Evolutionary conservation across 2,888 invertebrate genomes (phyloP).

Genomic region (Stegophylla sp.): DNA sequence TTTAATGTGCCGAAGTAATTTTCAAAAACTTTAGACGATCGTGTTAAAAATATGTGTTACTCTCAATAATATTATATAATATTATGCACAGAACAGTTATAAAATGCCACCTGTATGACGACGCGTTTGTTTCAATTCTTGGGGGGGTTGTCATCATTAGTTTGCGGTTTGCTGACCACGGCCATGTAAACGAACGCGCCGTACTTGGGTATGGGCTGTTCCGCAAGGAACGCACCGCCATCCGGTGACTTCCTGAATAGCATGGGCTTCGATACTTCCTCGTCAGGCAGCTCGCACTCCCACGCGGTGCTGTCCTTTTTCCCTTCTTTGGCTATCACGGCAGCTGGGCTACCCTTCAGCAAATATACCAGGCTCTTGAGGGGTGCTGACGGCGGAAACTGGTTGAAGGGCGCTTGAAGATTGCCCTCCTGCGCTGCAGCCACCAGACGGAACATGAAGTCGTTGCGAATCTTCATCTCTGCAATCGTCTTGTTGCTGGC

Average conservation of each 20-base stretch:
- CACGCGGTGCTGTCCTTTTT: slow-evolving; percentile 62
- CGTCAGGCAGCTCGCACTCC: slow-evolving; percentile 61
- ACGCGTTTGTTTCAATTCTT: too few relatives aligned
- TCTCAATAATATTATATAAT: too few relatives aligned
- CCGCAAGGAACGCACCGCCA: slow-evolving; percentile 69
- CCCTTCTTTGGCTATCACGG: slow-evolving; percentile 56
- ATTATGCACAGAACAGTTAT: too few relatives aligned
- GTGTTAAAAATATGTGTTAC: too few relatives aligned
- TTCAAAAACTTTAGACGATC: too few relatives aligned
- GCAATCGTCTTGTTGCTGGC: slow-evolving; percentile 66
- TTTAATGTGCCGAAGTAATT: too few relatives aligned
- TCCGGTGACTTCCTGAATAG: slow-evolving; percentile 69
- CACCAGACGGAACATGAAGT: slow-evolving; percentile 68
- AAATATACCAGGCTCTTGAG: slow-evolving; percentile 66
- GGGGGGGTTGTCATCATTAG: slow-evolving; percentile 20
- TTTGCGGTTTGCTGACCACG: slow-evolving; percentile 65
- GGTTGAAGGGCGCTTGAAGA: slow-evolving; percentile 67
- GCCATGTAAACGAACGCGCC: slow-evolving; percentile 71
- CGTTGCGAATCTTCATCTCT: slow-evolving; percentile 68
- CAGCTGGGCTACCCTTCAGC: slow-evolving; percentile 64
- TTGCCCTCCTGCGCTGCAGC: slow-evolving; percentile 67
- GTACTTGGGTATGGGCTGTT: slow-evolving; percentile 69
- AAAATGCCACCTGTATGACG: too few relatives aligned
- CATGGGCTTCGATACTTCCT: slow-evolving; percentile 64
- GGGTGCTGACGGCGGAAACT: slow-evolving; percentile 66